These are phyloP conservation scores for Byasa hedistus DNA, from an alignment of 2,888 invertebrate genomes.

Conservation along the genomic window DNA sequence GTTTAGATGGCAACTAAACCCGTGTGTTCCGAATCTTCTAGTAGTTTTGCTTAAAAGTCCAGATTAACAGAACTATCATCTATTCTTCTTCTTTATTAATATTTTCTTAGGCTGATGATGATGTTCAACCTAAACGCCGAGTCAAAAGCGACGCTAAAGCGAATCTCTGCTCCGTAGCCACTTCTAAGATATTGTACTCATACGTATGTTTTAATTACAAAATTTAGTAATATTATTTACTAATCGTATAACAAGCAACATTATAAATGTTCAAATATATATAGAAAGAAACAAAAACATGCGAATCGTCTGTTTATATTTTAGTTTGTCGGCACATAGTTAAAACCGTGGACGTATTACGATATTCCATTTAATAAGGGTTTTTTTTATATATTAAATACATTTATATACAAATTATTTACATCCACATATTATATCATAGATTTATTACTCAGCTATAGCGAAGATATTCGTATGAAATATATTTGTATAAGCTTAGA, in stretches of 20 bases:
- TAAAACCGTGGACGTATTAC: conserved; percentile 70
- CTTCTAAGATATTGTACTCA: not conserved
- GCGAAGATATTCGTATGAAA: conserved; percentile 35
- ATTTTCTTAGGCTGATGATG: too few species aligned
- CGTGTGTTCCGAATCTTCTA: too few species aligned
- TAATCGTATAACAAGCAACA: conserved; percentile 8
- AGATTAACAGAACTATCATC: too few species aligned
- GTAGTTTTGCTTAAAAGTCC: too few species aligned
- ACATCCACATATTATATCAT: conserved; percentile 29
- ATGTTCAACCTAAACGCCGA: not conserved
- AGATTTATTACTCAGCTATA: conserved; percentile 30
- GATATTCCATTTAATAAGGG: conserved; percentile 52
- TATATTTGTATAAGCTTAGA: conserved; percentile 36
- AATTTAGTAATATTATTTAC: not conserved
- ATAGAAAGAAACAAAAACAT: not conserved
- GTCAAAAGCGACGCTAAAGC: not conserved
- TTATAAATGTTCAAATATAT: not conserved
- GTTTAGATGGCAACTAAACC: too few species aligned
- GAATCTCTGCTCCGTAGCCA: too few species aligned
- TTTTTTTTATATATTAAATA: conserved; percentile 32
- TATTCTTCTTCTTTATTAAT: too few species aligned
- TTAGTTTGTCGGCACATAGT: conserved; percentile 30
- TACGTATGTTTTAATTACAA: not conserved
- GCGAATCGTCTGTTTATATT: conserved; percentile 8
- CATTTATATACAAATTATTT: conserved; percentile 37